phyloP scores from a whole-genome alignment of 2,113 vertebrate species.

The Prunella fulvescens region DNA sequence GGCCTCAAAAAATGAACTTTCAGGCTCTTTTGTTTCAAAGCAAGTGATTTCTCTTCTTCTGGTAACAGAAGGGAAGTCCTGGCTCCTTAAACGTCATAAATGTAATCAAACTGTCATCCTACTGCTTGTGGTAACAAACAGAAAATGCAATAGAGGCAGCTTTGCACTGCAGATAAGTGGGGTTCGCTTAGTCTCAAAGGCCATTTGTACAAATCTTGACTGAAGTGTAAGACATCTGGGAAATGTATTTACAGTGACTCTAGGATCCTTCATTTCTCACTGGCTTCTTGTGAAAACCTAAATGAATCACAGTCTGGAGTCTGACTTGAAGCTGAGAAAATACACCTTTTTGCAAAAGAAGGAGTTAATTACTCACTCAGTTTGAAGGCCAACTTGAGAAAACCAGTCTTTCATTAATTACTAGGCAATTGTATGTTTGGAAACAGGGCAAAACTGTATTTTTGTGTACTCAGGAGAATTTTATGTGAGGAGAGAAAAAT shows the following conservation, averaged over 20 bases:
- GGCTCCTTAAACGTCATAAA: background rate
- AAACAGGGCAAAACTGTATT: background rate
- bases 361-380: background rate
- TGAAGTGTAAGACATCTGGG: background rate
- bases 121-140: conserved; percentile 16
- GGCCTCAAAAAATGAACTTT: background rate
- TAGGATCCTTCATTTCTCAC: background rate
- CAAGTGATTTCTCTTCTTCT: background rate
- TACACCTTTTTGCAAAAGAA: background rate
- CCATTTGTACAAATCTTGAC: background rate
- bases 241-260: conserved; percentile 3
- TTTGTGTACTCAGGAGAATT: background rate
- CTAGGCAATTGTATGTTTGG: fast-evolving
- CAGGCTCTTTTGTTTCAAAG: background rate
- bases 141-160: background rate
- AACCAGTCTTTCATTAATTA: background rate
- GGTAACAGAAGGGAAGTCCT: background rate
- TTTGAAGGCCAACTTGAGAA: background rate
- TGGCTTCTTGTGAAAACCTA: background rate
- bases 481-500: background rate
- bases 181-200: background rate
- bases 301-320: background rate
- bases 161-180: background rate
- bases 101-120: conserved; percentile 36
- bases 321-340: background rate